Conservation (phyloP, 2,113 vertebrate genomes). For the Campylomormyrus tamandua region DNA sequence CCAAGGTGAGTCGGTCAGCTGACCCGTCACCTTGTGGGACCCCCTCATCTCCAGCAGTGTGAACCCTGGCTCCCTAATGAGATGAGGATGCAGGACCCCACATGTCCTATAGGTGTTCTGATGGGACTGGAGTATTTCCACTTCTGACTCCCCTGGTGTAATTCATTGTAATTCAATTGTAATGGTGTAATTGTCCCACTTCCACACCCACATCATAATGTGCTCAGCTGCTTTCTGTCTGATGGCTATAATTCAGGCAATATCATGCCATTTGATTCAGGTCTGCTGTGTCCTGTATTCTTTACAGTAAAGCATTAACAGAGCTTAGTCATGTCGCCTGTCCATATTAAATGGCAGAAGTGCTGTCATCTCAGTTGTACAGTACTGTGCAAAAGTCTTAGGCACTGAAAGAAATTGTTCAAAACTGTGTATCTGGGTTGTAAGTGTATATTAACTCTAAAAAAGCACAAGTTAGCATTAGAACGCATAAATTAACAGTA, state of each 20-base stretch:
- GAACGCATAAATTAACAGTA: neutral
- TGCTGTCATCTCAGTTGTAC: neutral
- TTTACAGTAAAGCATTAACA: neutral
- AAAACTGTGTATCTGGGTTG: neutral
- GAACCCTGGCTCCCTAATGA: neutral
- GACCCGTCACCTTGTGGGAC: conserved; percentile 19
- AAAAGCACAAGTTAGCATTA: neutral
- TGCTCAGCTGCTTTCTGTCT: neutral
- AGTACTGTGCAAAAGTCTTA: neutral
- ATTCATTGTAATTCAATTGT: neutral
- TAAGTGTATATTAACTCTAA: neutral
- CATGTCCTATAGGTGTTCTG: neutral
- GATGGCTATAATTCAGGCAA: neutral
- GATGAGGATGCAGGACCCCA: neutral
- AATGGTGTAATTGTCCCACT: neutral
- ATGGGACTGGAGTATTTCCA: neutral
- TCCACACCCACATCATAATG: neutral
- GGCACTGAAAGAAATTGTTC: neutral
- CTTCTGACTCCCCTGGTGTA: neutral
- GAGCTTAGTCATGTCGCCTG: neutral
- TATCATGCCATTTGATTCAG: neutral
- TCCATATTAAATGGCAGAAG: neutral
- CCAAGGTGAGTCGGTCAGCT: conserved; percentile 71
- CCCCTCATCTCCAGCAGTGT: neutral
- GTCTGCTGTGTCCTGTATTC: neutral